A percentile compares a stretch with the other conserved stretches of the same genome.
Evolutionary conservation across 2,113 vertebrate genomes (phyloP).

Genomic region (Pholis gunnellus): DNA sequence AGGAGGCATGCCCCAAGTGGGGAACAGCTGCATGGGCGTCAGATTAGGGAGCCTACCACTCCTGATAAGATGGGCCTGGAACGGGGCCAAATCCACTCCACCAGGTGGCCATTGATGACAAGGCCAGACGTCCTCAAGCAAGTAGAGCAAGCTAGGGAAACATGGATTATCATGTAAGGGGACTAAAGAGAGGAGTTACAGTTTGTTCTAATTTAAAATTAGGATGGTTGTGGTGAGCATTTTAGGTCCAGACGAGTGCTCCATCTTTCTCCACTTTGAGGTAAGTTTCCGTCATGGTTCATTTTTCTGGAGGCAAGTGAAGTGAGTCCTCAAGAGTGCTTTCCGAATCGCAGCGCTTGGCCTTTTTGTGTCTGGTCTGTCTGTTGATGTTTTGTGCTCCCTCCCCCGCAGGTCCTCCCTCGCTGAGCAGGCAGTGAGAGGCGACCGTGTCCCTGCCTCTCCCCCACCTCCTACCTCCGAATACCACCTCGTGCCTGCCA

Average conservation of each 20-base stretch:
- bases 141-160: constrained; percentile 16
- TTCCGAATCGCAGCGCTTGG: not conserved
- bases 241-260: constrained; percentile 40
- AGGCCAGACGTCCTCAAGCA: constrained; percentile 36
- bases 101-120: constrained; percentile 72
- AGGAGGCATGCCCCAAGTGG: constrained; percentile 75
- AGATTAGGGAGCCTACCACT: constrained; percentile 75
- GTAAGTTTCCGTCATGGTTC: constrained; percentile 42
- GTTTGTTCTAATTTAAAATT: constrained; percentile 14
- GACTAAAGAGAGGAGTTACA: constrained; percentile 7
- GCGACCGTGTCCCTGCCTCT: constrained; percentile 53
- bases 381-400: constrained; percentile 66
- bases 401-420: constrained; percentile 71
- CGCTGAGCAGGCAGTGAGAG: constrained; percentile 66
- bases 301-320: constrained; percentile 1
- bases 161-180: constrained; percentile 31
- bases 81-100: constrained; percentile 71
- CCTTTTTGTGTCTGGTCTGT: constrained; percentile 20
- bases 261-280: constrained; percentile 26
- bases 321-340: not conserved
- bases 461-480: constrained; percentile 60
- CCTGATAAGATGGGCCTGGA: constrained; percentile 73
- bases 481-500: constrained; percentile 41
- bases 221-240: constrained; percentile 55
- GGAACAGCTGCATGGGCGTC: constrained; percentile 81